Evolutionary conservation across 2,113 vertebrate genomes (phyloP), one percentile per base, ranked within the genome.

Genomic region (Corvus moneduloides): DNA sequence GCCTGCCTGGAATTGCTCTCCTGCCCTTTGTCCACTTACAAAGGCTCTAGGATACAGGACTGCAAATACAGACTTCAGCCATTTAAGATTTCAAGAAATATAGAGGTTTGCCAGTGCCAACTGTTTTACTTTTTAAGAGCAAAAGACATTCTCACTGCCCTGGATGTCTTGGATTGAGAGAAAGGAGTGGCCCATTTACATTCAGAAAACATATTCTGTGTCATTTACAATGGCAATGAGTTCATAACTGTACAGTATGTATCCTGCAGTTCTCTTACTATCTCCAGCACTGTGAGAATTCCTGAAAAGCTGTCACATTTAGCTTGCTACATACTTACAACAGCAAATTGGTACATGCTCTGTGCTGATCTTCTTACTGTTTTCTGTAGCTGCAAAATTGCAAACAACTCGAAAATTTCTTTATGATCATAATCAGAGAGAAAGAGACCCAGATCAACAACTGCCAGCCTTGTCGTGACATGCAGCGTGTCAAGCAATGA

Each of bases 301-400:
- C 79, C 91, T 85, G 62, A 92, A 79, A 85, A 92, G 44, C 72
- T 87, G 62, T 76, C 67, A 32, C 61, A 79, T 87, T 85, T 88
- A 90, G 41, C 91, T 90, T 85, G 67, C 30, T 58, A 75, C 30
- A 56, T 46, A 85, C 52, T 78, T 78, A 87, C 4, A 89, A 6
- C 33, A 84, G 56, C 61, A 87, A 82, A 85, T 18, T 78, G 30
- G 26, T 79, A 59, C 71, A 63, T 63, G 63, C 28, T 78, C 52
- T 37, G 8, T 72, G 74, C 56, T 87, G 82, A 68, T 80, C 6
- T 24, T 59, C 68, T 19, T 58, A 33, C 5, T 89, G 37, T 67
- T 75, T 67, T 63, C 35, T 51, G 48, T 56, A 82, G 56, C 11
- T 78, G 52, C 27, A 59, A 90, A 87, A 64, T 51, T 81, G 52